These are phyloP conservation scores for Silurus aristotelis DNA, from an alignment of 2,797 vertebrate genomes.

Conservation along the genomic window DNA sequence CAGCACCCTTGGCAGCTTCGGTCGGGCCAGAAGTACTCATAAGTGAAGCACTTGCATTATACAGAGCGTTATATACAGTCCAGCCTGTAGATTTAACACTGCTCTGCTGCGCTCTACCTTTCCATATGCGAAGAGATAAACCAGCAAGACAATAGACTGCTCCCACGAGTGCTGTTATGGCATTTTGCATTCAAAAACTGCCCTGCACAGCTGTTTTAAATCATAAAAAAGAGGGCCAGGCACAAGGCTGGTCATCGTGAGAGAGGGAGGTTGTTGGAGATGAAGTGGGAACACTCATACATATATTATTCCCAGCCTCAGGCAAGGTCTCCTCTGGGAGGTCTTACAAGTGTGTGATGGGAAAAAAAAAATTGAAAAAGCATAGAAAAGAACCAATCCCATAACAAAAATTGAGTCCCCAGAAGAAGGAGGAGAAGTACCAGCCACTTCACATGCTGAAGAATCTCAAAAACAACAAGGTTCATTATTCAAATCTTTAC, in stretches of 20 bases:
- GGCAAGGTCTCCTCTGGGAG: conserved; percentile 60
- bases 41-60: conserved; percentile 30
- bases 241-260: conserved; percentile 42
- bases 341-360: conserved; percentile 55
- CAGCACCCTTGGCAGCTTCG: not conserved
- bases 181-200: conserved; percentile 19
- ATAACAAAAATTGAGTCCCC: conserved; percentile 46
- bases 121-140: conserved; percentile 34
- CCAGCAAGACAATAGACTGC: conserved; percentile 25
- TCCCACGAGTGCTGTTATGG: conserved; percentile 35
- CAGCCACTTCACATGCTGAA: conserved; percentile 17
- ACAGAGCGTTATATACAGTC: not conserved
- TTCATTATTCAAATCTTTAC: conserved; percentile 7
- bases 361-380: conserved; percentile 18
- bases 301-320: conserved; percentile 64
- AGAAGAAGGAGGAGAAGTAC: conserved; percentile 34
- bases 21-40: not conserved
- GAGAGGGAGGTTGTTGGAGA: conserved; percentile 64
- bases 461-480: not conserved
- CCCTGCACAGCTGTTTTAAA: conserved; percentile 41
- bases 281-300: conserved; percentile 63
- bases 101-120: conserved; percentile 18
- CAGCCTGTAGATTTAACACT: conserved; percentile 33
- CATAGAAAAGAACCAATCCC: conserved; percentile 52
- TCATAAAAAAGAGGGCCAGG: conserved; percentile 42